These are phyloP conservation scores for Baronia brevicornis DNA, from an alignment of 2,888 invertebrate genomes.

Conservation along the genomic window DNA sequence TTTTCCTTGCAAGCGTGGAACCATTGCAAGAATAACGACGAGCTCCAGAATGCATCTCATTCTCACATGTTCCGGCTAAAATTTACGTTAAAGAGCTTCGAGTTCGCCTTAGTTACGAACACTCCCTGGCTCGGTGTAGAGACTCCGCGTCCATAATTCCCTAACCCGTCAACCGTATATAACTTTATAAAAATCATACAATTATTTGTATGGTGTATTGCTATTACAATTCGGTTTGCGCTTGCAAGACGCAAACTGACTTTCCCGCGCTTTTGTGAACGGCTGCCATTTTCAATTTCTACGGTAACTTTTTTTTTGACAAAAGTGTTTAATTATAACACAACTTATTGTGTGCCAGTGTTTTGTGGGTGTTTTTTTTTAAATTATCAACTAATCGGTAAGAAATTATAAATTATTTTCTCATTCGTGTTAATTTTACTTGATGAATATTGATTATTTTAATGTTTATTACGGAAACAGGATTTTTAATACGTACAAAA, in stretches of 20 bases:
- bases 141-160: constrained; percentile 53
- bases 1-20: constrained; percentile 37
- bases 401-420: constrained; percentile 13
- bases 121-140: constrained; percentile 51
- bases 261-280: constrained; percentile 46
- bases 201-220: too few relatives aligned
- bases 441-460: too few relatives aligned
- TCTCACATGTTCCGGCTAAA: constrained; percentile 54
- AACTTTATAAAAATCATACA: constrained; percentile 21
- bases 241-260: constrained; percentile 25
- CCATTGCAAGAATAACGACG: constrained; percentile 36
- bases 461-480: too few relatives aligned
- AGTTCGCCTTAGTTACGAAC: constrained; percentile 58
- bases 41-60: constrained; percentile 58
- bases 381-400: constrained; percentile 6
- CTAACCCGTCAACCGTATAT: constrained; percentile 34
- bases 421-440: too few relatives aligned
- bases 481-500: too few relatives aligned
- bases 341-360: constrained; percentile 30
- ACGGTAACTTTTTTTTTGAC: constrained; percentile 36
- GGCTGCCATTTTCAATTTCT: constrained; percentile 42
- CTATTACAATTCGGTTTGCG: constrained; percentile 15
- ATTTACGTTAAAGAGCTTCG: constrained; percentile 60
- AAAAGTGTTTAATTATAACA: constrained; percentile 48
- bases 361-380: constrained; percentile 19